Base-by-base conservation (phyloP, 1,140 invertebrate species). In the Lethocerus indicus region DNA sequence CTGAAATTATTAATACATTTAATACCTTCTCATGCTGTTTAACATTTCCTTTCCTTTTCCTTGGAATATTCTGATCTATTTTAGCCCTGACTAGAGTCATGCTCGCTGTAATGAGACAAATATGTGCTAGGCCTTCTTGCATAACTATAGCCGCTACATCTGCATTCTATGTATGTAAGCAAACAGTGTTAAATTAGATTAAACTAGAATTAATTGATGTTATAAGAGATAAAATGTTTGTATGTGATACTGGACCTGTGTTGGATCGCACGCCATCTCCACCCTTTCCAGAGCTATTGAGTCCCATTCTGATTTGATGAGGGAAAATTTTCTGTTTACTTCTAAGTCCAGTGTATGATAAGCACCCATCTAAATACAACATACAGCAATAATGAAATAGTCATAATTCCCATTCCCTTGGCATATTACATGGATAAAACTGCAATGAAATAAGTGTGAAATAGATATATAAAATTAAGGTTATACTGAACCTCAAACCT, bases 271-370 rank as follows among this genome's bases (percentile, higher is more conserved):
- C 14, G 88, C 87, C 60, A 73, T 76, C 35, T 95, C 88, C n/a
- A 98, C 81, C 57, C 94, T 74, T 59, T 98, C 92, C 45, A 98
- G 61, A 20, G 87, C 74, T 37, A 98, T 78, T 14, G 86, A 87
- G 69, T 98, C 95, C 95, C 94, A 99, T 63, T 86, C 72, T 42
- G 73, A 62, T 72, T 99, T 99, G 48, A 69, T 71, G 14, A 98
- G 67, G 14, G 78, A 79, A 65, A 98, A 97, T 67, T 95, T 95
- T 48, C 92, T 73, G 67, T 98, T 97, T 51, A 92, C 62, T 69
- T 98, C 93, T 41, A 99, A 69, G 68, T 98, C 92, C 52, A 98
- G 66, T 5, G 95, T 98, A 62, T 99, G 95, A 70, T 98, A 98
- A 53, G 93, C 93, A 49, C 93, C 93, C 83, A 94, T 90, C 83